Conservation (phyloP, 2,888 invertebrate species). For the Erebia epiphron region DNA sequence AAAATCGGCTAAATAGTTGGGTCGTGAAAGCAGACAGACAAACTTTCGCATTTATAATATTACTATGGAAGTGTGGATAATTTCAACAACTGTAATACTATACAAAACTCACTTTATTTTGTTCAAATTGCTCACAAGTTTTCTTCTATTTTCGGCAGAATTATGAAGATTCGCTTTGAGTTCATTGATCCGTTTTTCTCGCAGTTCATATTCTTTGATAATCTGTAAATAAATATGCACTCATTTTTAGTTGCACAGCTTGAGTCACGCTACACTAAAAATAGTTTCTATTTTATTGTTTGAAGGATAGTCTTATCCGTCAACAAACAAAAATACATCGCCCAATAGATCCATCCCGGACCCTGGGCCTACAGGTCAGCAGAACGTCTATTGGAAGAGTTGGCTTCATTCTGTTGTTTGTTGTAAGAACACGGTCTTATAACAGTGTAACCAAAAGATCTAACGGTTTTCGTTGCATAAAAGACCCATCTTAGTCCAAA, state of each 20-base stretch:
- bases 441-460: background rate
- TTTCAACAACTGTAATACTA: no score
- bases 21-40: no score
- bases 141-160: constrained; percentile 66
- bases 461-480: constrained; percentile 81
- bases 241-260: background rate
- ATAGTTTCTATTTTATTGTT: no score
- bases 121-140: constrained; percentile 73
- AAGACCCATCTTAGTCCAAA: constrained; percentile 85
- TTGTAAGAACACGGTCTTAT: no score
- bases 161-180: constrained; percentile 74
- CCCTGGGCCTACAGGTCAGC: constrained; percentile 35
- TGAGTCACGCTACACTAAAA: background rate
- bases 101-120: constrained; percentile 63
- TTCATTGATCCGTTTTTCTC: constrained; percentile 77
- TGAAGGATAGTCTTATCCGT: no score
- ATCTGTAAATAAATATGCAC: constrained; percentile 63
- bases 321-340: no score
- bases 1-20: no score
- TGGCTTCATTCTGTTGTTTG: no score
- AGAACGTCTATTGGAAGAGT: no score
- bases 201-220: constrained; percentile 84
- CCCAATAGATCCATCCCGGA: no score
- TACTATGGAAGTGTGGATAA: no score
- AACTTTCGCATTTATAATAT: no score